Base-by-base conservation (phyloP, 2,113 vertebrate genomes). In the Plestiodon gilberti region DNA sequence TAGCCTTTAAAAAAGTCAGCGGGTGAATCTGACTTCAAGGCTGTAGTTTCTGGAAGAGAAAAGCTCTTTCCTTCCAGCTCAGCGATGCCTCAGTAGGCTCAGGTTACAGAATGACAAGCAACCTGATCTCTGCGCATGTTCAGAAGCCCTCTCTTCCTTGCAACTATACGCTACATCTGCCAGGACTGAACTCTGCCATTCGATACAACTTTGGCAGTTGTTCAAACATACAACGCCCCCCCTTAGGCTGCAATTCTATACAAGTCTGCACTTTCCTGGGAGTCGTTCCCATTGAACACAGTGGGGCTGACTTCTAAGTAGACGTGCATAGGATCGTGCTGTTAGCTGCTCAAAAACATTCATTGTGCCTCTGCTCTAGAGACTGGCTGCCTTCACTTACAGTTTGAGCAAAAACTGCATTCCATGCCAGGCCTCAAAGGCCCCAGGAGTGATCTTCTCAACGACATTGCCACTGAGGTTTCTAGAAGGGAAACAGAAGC, bases 391-490 rank as follows among this genome's bases (percentile, higher is more conserved):
- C 55, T 55, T 69, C 35, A 95, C 95, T 96, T 92, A 95, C 91
- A 96, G 3, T 20, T 91, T 86, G 40, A 89, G 81, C 67, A 96
- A 89, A 91, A 96, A 95, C 83, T 85, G 90, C 92, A 94, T 88
- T 78, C 93, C 84, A 0, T 96, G 95, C 95, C 94, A 94, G 14
- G 95, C 78, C 82, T 90, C 81, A 89, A 96, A 96, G 5, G 93
- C 88, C 28, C 87, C 62, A 0, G 91, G 90, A 20, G 0, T 71
- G 73, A 96, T 82, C 43, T 69, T 62, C 0, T 14, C 89, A 64
- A 95, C 55, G 55, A 87, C 82, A 84, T 95, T 96, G 70, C 90
- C 93, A 33, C 80, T 2, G n/a, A 95, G 92, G 81, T 94, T 92
- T 89, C 94, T 95, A 17, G 65, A 84, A 90, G 85, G 89, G 48